Evolutionary conservation across 2,113 vertebrate species (phyloP), one percentile per base, ranked within the genome.

Genomic region (Hippocampus comes): DNA sequence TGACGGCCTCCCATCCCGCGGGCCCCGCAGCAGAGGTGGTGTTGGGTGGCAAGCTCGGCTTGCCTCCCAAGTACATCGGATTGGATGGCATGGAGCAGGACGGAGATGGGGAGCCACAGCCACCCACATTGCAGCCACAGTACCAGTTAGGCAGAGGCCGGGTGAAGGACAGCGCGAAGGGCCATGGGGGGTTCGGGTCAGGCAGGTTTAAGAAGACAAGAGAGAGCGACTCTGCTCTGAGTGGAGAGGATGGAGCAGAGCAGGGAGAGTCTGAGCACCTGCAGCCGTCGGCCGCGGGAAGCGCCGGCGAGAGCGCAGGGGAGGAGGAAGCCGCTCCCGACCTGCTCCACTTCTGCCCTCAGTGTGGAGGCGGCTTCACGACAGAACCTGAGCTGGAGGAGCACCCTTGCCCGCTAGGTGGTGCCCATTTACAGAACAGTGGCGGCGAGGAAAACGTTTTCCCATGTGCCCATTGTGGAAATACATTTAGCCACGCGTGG

Each of bases 401-500:
- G 12, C 92, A 93, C 78, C 85, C 87, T 0, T 94, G 92, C 70
- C 90, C 91, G n/a, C 82, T 90, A 30, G 85, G 82, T 2, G 88
- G 78, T 9, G 84, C 85, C 25, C 82, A 87, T 51, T 63, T 82
- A 72, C 76, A 78, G 72, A 65, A 59, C 66, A 75, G 81, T 0
- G 87, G 86, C 1, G 88, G 80, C 51, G 94, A 93, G 4, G 89
- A 89, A 8, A 74, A 71, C 10, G 78, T 87, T 9, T 95, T 94
- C 65, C 94, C 92, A 2, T 97, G 96, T 0, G 90, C 93, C 0
- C 87, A 93, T 1, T 97, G 96, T 0, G 94, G 94, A 1, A 93
- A 93, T 1, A 92, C 91, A 0, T 97, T 97, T 34, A 94, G 93
- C 48, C 93, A 96, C 0, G 86, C 94, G 0, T 96, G 95, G 93